Base-by-base conservation (phyloP, 2,888 invertebrate genomes). In the Drosophila austrosaltans region DNA sequence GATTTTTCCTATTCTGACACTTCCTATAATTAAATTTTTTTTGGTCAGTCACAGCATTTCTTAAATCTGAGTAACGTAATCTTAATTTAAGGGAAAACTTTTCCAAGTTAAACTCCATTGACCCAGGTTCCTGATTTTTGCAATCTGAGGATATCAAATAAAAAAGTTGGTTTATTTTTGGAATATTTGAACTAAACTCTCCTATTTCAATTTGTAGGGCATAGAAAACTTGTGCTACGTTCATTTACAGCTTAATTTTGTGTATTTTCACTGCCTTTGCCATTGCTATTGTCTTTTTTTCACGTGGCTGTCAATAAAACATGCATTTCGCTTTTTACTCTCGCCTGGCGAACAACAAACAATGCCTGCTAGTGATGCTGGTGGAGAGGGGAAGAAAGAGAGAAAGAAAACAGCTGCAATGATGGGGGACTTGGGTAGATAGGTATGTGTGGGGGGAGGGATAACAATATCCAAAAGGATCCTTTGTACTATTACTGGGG, bases 251-350 rank as follows among this genome's bases (percentile, higher is more conserved):
- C 53, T 59, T 67, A 60, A 73, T 54, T 65, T 56, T 22, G 25
- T 12, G 53, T 20, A 12, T 42, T 60, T 64, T 4, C 12, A 22
- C 16, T 25, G 40, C 59, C 48, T 62, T 36, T 39, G 32, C 57
- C 72, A 39, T 60, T 64, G 62, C 42, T 61, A 62, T 40, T 63
- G 54, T 63, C 60, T 69, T 59, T 16, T 16, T 10, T 12, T 4
- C 48, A 25, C 12, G 25, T 48, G 48, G 16, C 57, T 69, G 75
- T 72, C 75, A 75, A 81, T 77, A 75, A 84, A 81, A 81, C 66
- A 83, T 71, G 73, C 66, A 73, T 68, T 72, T 69, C 32, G 53
- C 66, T 72, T 72, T 72, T 66, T 44, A 40, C 62, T 20, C 73
- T 40, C 59, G 58, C 44, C 58, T 63, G 30, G 64, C 7, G 36